Base-by-base conservation (phyloP, 2,797 vertebrate species). In the Morus bassanus region DNA sequence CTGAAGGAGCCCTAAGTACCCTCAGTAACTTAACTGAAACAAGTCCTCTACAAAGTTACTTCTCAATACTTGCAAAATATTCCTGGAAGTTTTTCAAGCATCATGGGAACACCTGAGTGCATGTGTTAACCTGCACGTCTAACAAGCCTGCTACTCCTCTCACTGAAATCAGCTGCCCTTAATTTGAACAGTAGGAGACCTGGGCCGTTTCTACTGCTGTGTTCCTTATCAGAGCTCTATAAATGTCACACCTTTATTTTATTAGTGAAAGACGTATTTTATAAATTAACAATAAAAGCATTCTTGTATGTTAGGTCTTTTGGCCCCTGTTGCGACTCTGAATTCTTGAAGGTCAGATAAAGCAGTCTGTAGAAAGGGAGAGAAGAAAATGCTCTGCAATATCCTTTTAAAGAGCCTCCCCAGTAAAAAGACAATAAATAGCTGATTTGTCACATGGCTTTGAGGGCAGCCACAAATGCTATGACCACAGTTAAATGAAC, bases 341-440 rank as follows among this genome's bases (percentile, higher is more conserved):
- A 96, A 96, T 91, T 96, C 92, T 50, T 95, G 73, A 96, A 98
- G 97, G 92, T 94, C 93, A 96, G 94, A 95, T 69, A 89, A 95
- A 94, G 91, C 3, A 21, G 45, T 77, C 48, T 3, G 5, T 16
- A 51, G 50, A 88, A 95, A 95, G 13, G 64, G 18, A 64, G 37
- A 75, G 70, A 90, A 84, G 85, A 78, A 96, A 89, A 86, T 57
- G 64, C 60, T 89, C 51, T 84, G 54, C 56, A 75, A 85, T 57
- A 77, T 35, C 64, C 72, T 94, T 96, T 95, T 59, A 50, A 74
- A 96, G 48, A 90, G 59, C 41, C 43, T 89, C 30, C 4, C 13
- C 57, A 82, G 50, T n/a, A 87, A 77, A 81, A 46, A 79, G 77
- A 93, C 78, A 93, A 90, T 76, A 93, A 93, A 89, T 74, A 93